Conservation (phyloP, 2,113 vertebrate species). For the Smithornis capensis region DNA sequence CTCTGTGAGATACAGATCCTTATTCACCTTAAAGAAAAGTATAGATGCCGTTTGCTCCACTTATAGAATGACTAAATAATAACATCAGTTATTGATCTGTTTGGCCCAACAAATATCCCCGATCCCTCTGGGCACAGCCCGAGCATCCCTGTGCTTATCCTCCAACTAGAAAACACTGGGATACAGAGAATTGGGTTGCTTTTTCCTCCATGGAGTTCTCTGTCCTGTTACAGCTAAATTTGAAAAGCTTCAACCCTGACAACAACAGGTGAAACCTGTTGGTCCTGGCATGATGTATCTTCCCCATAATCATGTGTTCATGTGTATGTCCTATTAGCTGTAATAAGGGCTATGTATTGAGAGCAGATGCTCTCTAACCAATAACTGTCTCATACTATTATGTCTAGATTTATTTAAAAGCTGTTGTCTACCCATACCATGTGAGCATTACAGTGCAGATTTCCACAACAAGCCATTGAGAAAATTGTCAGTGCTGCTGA, state of each 20-base stretch:
- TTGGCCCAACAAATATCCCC: neutral
- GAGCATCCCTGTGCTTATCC: neutral
- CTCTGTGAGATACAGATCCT: neutral
- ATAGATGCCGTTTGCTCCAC: neutral
- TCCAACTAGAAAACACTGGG: neutral
- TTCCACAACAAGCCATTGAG: neutral
- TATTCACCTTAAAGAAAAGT: neutral
- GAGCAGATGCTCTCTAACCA: conserved; percentile 48
- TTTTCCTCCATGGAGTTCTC: neutral
- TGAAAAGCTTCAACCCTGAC: neutral
- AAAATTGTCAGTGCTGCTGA: neutral
- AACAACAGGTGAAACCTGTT: neutral
- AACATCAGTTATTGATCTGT: neutral
- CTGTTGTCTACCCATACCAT: neutral
- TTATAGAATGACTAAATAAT: neutral
- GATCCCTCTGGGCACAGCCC: neutral
- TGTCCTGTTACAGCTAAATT: neutral
- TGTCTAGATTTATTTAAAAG: neutral
- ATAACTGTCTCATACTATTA: conserved; percentile 25
- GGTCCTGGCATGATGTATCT: neutral
- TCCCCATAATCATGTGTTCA: neutral
- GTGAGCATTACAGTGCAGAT: neutral
- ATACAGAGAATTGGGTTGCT: neutral
- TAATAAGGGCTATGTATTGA: conserved; percentile 17
- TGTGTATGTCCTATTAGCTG: neutral